Base-by-base conservation (phyloP, 2,888 invertebrate species). In the Ptilodon capucinus region DNA sequence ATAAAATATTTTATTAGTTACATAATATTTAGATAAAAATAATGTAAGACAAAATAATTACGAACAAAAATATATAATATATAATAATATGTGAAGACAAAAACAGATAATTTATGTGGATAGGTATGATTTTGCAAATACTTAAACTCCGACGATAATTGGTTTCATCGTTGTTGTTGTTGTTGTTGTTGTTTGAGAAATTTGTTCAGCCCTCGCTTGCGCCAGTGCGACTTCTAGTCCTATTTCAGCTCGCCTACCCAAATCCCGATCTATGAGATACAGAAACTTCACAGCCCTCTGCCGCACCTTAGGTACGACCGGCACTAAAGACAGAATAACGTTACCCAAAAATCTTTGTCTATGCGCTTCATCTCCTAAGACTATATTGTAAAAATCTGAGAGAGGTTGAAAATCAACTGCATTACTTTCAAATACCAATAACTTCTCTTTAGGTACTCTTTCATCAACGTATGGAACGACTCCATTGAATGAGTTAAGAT, bases 261-360 rank as follows among this genome's bases (percentile, higher is more conserved):
- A 94, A 39, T 95, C 94, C 0, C 92, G 78, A 79, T 97, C 95
- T 0, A 95, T 95, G 68, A 95, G 91, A n/a, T 92, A 81, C 73
- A 97, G 96, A 74, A 96, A 94, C 60, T 93, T 93, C 2, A 98
- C 92, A 2, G 94, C 95, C 46, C 97, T 93, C 63, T 94, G 94
- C 78, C 95, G 8, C 4, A 57, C 46, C 1, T 57, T 48, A 0
- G 60, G 54, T 14, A 56, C 52, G 1, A 57, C 59, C 14, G 41
- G 30, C 9, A 41, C 35, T 1, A 63, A 46, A 14, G 48, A 40
- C 1, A 14, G 0, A 16, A 34, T 25, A 13, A 53, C 0, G 19
- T 45, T 63, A 0, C 44, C 30, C 18, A 61, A 47, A 40, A 64
- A 64, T 40, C 62, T 52, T 21, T 60, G 48, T 6, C 48, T 54